Evolutionary conservation across 2,888 invertebrate species (phyloP), one percentile per base, ranked within the genome.

Genomic region (Agrotis exclamationis): DNA sequence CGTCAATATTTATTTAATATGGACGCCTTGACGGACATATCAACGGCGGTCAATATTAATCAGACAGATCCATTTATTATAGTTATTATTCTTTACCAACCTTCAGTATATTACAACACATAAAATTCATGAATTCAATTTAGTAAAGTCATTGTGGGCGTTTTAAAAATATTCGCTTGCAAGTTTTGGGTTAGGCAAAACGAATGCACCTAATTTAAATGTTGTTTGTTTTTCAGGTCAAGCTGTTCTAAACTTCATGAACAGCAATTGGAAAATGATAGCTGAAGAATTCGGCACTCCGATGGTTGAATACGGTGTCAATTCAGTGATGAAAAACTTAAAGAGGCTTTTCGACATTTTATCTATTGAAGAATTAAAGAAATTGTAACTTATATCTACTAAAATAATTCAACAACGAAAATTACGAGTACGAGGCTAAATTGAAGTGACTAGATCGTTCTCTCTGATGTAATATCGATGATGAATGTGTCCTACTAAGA

Each of bases 251-350:
- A 85, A 89, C 3, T 94, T 94, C 70, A 91, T 94, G 89, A 94
- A 94, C 70, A 77, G 79, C 57, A 93, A 94, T 77, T 94, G 94
- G 93, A 87, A 76, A 13, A 73, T 91, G 84, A 87, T 94, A 0
- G 92, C 92, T 9, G 90, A 93, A 20, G 93, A 94, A 74, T 93
- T 94, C 50, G 94, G 94, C 5, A 88, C 88, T 22, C 94, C 93
- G 0, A 85, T 94, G 44, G 88, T 94, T 0, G 88, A 93, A 7
- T 93, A 79, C 58, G 93, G 92, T 16, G 83, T 90, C 0, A 72
- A 79, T 2, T 81, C 87, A 3, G 85, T 93, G 2, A 79, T 92
- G 66, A 85, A 78, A 22, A 93, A 91, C 60, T 39, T 94, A 1
- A 88, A 80, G 62, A 87, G 83, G 51, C 74, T 93, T n/a, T 82